Evolutionary conservation across 2,113 vertebrate species (phyloP).

Genomic region (Zapornia atra): DNA sequence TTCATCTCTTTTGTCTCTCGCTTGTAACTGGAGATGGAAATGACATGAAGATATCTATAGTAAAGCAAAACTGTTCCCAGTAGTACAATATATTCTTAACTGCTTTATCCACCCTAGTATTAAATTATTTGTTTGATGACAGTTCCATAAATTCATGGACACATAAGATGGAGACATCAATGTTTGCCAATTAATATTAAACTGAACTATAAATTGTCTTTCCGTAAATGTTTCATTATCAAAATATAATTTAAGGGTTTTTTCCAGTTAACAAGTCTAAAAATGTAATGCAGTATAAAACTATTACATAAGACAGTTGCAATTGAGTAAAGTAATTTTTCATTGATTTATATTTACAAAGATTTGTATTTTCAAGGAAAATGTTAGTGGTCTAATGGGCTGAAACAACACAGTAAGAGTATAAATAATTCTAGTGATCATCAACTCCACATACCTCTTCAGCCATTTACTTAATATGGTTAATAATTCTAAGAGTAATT

Average conservation of each 20-base stretch:
- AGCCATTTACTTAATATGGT: not conserved
- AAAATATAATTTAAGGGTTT: not conserved
- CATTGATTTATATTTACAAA: not conserved
- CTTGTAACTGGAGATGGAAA: not conserved
- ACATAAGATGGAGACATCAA: not conserved
- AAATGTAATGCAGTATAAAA: not conserved
- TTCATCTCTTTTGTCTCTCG: not conserved
- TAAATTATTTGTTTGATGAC: not conserved
- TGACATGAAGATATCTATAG: not conserved
- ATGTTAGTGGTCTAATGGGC: fast-evolving
- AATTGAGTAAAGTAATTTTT: not conserved
- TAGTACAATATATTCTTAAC: not conserved
- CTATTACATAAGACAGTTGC: not conserved
- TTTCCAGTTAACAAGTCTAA: not conserved
- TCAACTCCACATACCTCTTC: not conserved
- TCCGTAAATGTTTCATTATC: not conserved
- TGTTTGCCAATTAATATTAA: not conserved
- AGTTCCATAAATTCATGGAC: not conserved
- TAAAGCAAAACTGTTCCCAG: not conserved
- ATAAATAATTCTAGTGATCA: not conserved
- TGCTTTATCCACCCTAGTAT: not conserved
- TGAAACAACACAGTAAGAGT: not conserved
- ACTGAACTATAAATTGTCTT: not conserved
- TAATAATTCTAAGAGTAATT: not conserved
- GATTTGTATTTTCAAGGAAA: not conserved